Evolutionary conservation across 30 jellyfish, hydroid and myxozoan species (phyloP), one percentile per base, ranked within the genome.

Genomic region (Pelagia noctiluca): DNA sequence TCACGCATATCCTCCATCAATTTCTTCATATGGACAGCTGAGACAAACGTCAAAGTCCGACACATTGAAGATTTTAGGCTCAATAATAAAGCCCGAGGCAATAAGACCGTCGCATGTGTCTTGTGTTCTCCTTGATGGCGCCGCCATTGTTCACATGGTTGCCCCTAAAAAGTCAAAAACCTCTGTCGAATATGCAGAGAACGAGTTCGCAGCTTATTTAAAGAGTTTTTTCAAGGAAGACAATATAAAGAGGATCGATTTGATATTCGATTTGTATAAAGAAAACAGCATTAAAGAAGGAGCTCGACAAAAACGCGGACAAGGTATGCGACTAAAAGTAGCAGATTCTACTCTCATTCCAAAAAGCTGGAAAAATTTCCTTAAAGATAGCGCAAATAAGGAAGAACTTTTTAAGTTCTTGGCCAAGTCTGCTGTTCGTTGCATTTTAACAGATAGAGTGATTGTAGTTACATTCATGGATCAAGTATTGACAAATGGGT

Each of bases 131-230:
- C 54, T 65, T 31, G 78, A 65, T 31, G 78, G 78, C 12, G 78
- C 78, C 7, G 78, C 78, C 7, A 11, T 65, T 65, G 78, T 65
- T 65, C 30, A 65, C 54, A 22, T 65, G 78, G 49, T 65, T 25
- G 54, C 60, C 12, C 78, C 78, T 65, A 31, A 25, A 29, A 35
- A 31, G 30, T 25, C 54, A 21, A 65, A 65, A 65, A 25, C 78
- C 11, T 65, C 30, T 31, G 22, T 22, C 25, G 60, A 65, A 22
- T 65, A 65, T 65, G 52, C 52, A 25, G 24, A 22, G 30, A 35
- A 65, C 54, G 54, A 19, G 22, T 65, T 65, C 30, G 30, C 35
- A 11, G 49, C 78, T 22, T 65, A 65, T 31, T 3, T 65, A 19
- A 13, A 11, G 30, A 42, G 57, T 16, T 42, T 42, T 42, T 42